These are phyloP conservation scores for Pachypeltis micranthus DNA, from an alignment of 1,140 invertebrate species.

Conservation along the genomic window DNA sequence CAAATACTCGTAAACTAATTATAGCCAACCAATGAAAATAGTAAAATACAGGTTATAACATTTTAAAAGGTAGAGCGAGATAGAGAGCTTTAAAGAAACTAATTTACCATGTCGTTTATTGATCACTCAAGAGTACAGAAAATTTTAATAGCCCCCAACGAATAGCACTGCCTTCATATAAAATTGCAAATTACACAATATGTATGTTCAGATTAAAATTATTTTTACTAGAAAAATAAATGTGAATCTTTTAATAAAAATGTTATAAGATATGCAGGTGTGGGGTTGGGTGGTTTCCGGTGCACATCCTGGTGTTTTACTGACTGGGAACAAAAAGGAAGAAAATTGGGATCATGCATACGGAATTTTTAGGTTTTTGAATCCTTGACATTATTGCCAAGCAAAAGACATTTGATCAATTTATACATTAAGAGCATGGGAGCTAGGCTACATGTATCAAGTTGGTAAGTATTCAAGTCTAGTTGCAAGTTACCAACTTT, in stretches of 20 bases:
- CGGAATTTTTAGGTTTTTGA: no score
- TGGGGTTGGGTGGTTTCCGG: constrained; percentile 17
- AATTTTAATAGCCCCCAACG: background rate
- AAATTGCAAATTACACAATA: background rate
- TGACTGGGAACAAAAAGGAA: constrained; percentile 24
- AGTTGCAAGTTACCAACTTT: no score
- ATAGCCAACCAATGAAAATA: no score
- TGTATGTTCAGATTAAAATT: background rate
- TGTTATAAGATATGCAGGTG: constrained; percentile 17
- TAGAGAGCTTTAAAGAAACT: background rate
- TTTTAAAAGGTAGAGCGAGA: no score
- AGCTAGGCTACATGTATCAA: no score
- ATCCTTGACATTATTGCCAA: no score
- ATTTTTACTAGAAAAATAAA: background rate
- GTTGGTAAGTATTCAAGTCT: no score
- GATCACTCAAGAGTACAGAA: background rate
- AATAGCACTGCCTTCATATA: background rate
- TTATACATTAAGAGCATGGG: no score
- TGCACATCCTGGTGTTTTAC: constrained; percentile 19
- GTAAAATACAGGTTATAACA: no score
- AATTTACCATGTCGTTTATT: background rate
- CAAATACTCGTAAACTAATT: no score
- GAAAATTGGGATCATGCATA: constrained; percentile 17
- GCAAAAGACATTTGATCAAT: no score
- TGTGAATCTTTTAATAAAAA: constrained; percentile 25